A percentile compares a stretch with the other conserved stretches of the same genome.
Evolutionary conservation across 2,888 invertebrate genomes (phyloP).

Genomic region (Aphrophora alni): DNA sequence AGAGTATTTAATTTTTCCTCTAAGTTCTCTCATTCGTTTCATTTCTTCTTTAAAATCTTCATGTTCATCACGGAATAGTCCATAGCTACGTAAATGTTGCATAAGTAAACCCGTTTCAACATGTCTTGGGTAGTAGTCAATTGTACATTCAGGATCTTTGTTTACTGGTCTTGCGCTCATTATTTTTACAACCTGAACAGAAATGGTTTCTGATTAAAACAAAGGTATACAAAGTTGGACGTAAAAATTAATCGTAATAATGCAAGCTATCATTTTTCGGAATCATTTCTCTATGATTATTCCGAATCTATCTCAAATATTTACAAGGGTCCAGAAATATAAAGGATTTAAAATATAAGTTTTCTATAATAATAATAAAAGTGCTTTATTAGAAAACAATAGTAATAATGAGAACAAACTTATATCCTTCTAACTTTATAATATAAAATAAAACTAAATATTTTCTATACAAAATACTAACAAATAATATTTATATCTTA

Average conservation of each 20-base stretch:
- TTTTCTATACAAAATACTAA: no score
- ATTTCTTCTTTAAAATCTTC: conserved; percentile 89
- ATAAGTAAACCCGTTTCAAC: conserved; percentile 77
- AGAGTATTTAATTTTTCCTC: conserved; percentile 67
- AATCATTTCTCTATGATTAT: background rate
- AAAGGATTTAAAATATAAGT: no score
- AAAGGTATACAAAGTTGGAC: background rate
- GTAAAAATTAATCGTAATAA: background rate
- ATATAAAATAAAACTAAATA: no score
- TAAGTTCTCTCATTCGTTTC: conserved; percentile 72
- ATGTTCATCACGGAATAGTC: conserved; percentile 86
- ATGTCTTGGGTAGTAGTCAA: conserved; percentile 88
- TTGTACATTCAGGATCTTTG: conserved; percentile 68
- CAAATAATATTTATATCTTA: no score
- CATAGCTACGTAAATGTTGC: conserved; percentile 74
- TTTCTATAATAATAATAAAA: no score
- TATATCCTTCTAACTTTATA: no score
- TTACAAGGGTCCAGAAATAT: no score
- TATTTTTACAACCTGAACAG: conserved; percentile 72
- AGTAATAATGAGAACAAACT: no score
- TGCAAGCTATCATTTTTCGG: no score
- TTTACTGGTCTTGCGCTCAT: conserved; percentile 79
- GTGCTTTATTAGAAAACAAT: no score
- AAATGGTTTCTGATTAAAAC: no score
- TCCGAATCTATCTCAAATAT: no score